These are phyloP conservation scores for Enteromius treurensis DNA, from an alignment of 2,797 vertebrate genomes.

Conservation along the genomic window DNA sequence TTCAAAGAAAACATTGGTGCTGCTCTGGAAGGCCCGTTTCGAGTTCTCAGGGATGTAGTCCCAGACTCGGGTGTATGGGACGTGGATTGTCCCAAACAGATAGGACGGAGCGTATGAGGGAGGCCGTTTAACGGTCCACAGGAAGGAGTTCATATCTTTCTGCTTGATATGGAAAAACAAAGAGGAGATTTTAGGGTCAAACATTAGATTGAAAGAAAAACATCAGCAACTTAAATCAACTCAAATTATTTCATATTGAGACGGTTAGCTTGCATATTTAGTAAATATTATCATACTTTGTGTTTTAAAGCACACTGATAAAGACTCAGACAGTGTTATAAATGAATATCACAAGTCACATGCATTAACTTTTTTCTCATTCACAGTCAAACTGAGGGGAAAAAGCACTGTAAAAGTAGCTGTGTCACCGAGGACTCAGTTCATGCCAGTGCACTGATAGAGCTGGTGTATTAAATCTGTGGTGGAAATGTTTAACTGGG, in stretches of 20 bases:
- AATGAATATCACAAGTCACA: not conserved
- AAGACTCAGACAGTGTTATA: not conserved
- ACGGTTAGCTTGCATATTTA: not conserved
- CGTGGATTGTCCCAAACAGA: constrained; percentile 88
- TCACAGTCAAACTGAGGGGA: constrained; percentile 6
- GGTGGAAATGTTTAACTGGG: constrained; percentile 41
- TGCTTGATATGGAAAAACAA: constrained; percentile 69
- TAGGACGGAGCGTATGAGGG: constrained; percentile 84
- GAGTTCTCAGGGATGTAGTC: constrained; percentile 87
- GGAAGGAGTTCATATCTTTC: constrained; percentile 86
- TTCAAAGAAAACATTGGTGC: constrained; percentile 84
- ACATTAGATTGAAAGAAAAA: not conserved
- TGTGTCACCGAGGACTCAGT: constrained; percentile 16
- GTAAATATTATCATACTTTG: not conserved
- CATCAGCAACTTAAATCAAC: not conserved
- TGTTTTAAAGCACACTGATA: not conserved
- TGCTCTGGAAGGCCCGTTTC: constrained; percentile 84
- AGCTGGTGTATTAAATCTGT: constrained; percentile 36
- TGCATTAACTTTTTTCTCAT: constrained; percentile 2
- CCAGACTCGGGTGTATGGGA: constrained; percentile 88
- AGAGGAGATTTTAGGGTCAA: not conserved
- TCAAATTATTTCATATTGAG: not conserved
- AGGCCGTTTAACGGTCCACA: constrained; percentile 84
- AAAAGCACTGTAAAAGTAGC: constrained; percentile 2
- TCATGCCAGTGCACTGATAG: constrained; percentile 39